Percentiles rank a stretch among this genome's conserved stretches.
These are phyloP conservation scores for Zaprionus lachaisei DNA, from an alignment of 1,140 invertebrate genomes.

Conservation along the genomic window DNA sequence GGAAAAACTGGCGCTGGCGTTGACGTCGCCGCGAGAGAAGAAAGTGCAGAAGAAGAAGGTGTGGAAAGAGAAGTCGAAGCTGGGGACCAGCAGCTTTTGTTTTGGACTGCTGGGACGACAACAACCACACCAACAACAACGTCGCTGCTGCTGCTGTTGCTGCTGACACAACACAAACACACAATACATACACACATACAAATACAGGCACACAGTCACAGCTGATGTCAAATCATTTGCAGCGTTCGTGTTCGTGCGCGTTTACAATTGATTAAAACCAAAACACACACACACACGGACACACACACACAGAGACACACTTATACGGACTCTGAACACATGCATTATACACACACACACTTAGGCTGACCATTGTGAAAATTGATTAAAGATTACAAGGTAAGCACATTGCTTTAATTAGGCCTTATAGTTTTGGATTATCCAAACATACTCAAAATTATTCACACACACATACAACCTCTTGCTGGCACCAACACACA, in stretches of 20 bases:
- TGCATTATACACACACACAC: conserved; percentile 34
- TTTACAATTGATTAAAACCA: conserved; percentile 82
- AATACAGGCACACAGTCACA: conserved; percentile 52
- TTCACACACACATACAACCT: conserved; percentile 11
- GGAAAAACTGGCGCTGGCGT: conserved; percentile 44
- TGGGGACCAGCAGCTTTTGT: conserved; percentile 54
- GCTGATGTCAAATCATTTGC: conserved; percentile 79
- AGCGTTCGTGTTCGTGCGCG: conserved; percentile 66
- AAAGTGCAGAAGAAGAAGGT: conserved; percentile 36
- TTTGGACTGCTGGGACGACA: conserved; percentile 44
- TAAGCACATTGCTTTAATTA: conserved; percentile 44
- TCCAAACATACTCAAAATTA: background rate
- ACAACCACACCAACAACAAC: conserved; percentile 24
- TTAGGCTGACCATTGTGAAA: conserved; percentile 61
- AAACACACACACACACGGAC: conserved; percentile 60
- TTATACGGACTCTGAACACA: conserved; percentile 16
- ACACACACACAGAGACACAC: conserved; percentile 30
- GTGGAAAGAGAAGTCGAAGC: conserved; percentile 42
- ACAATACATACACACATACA: conserved; percentile 53
- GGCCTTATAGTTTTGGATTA: background rate
- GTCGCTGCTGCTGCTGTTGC: conserved; percentile 54
- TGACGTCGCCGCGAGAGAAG: conserved; percentile 27
- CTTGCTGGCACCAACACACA: background rate
- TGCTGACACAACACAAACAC: conserved; percentile 48
- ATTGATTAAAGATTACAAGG: conserved; percentile 80